These are phyloP conservation scores for Archocentrus centrarchus DNA, from an alignment of 2,113 vertebrate genomes.

Conservation along the genomic window DNA sequence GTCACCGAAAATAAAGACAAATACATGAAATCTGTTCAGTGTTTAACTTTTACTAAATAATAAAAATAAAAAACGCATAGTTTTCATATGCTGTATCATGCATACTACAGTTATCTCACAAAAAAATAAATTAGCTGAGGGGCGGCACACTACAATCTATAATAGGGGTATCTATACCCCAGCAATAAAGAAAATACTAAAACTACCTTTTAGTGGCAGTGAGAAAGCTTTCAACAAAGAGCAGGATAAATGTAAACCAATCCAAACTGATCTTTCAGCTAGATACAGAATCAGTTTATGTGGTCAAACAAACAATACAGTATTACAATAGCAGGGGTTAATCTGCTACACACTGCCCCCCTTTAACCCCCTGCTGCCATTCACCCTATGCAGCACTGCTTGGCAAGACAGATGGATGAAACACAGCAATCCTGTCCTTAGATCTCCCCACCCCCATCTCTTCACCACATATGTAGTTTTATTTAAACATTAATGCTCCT, in stretches of 20 bases:
- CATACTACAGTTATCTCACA: not conserved
- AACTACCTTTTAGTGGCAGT: not conserved
- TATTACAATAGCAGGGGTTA: conserved; percentile 65
- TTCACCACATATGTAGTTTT: conserved; percentile 31
- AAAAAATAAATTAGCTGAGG: too few species aligned
- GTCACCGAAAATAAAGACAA: not conserved
- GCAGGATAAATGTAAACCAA: conserved; percentile 24
- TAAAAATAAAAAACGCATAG: not conserved
- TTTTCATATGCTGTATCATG: not conserved
- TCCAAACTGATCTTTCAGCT: conserved; percentile 20
- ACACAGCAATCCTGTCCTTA: conserved; percentile 47
- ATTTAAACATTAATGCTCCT: conserved; percentile 29
- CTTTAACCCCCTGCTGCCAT: conserved; percentile 17
- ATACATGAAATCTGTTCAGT: too few species aligned
- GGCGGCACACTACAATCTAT: too few species aligned
- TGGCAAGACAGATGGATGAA: conserved; percentile 75
- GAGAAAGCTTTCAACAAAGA: not conserved
- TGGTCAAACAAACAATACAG: conserved; percentile 52
- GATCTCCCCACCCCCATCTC: conserved; percentile 58
- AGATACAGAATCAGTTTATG: conserved; percentile 36
- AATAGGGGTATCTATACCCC: not conserved
- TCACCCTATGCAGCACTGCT: conserved; percentile 47
- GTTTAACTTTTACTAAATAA: not conserved
- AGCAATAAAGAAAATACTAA: not conserved
- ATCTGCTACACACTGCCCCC: conserved; percentile 62